Evolutionary conservation across 1,140 invertebrate species (phyloP), one percentile per base, ranked within the genome.

Genomic region (Cyclina sinensis): DNA sequence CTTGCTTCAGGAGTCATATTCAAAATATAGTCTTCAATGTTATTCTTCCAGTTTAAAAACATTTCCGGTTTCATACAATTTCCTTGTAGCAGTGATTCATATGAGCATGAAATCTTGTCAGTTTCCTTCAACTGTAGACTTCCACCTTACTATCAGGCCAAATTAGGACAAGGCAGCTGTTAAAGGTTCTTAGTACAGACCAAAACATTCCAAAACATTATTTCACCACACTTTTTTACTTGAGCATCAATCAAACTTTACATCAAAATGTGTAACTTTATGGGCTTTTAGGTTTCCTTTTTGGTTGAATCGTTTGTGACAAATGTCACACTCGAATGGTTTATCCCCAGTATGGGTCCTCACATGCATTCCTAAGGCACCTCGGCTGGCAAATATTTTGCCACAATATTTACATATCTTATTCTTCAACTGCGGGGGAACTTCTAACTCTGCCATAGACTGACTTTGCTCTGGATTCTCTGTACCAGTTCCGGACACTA

Each of bases 361-460:
- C 70, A 74, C 48, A 24, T 74, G 70, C 21, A 70, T n/a, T 5
- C 18, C 18, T 16, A 70, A 37, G 16, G 65, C 65, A 70, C 89
- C 90, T 14, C 90, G 79, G 32, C 89, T 86, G 7, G 88, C 90
- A 51, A 94, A 93, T 27, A 89, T 86, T 88, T 93, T 91, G 14
- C 92, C 92, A 91, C 93, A 94, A 0, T 65, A 27, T 51, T 79
- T 59, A 76, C 89, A 90, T 0, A 43, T 62, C 24, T 62, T 62
- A 24, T 27, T n/a, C 24, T 62, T 24, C 1, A 62, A 11, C 24
- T 62, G 5, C 4, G n/a, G 24, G 7, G 57, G 57, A n/a, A 62
- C 57, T n/a, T 62, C n/a, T 62, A 43, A 7, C 43, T 43, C 43
- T 4, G 43, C 43, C 21, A 21, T 59, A 9, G 57, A n/a, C n/a